Evolutionary conservation across 2,888 invertebrate species (phyloP), one percentile per base, ranked within the genome.

Genomic region (Oligia latruncula): DNA sequence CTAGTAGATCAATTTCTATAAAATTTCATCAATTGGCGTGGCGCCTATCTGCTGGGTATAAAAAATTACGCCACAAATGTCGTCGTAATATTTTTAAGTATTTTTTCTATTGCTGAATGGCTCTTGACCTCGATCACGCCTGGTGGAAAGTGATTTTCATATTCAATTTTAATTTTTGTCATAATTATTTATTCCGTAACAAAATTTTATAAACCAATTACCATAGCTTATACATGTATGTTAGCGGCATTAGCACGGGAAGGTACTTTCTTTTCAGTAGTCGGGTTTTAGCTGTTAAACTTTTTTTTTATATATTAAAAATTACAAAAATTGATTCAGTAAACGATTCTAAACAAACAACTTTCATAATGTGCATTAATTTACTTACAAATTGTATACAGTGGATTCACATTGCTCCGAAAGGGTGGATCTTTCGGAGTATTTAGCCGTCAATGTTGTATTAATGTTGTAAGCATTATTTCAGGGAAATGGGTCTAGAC

Each of bases 401-500:
- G 11, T 23, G 23, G 0, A n/a, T 23, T 23, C 58, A 58, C 4
- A 9, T 58, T n/a, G 23, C 23, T 23, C 23, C 29, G 29, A 29
- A 29, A 29, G 29, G 29, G 1, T 29, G 29, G 29, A 29, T 29
- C 29, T 29, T 29, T 29, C 29, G 29, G 29, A 29, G 29, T 29
- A 29, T 29, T 29, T 29, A 29, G 29, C 29, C 29, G 29, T 29
- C 29, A 29, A 29, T 29, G 20, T 70, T 35, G 23, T 71, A 23
- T 49, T 23, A 71, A 40, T 40, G 23, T 52, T 58, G 4, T 11
- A n/a, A 11, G 5, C 62, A 1, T 71, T n/a, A 0, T 91, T 92
- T 58, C 95, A 99, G 99, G 99, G 99, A 99, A 94, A 99, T 99
- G 99, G 99, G 99, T 62, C 97, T 99, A 90, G 99, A 99, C 93